Percentiles rank a stretch among this genome's conserved stretches.
These are phyloP conservation scores for Aptenodytes patagonicus DNA, from an alignment of 2,113 vertebrate genomes.

Conservation along the genomic window DNA sequence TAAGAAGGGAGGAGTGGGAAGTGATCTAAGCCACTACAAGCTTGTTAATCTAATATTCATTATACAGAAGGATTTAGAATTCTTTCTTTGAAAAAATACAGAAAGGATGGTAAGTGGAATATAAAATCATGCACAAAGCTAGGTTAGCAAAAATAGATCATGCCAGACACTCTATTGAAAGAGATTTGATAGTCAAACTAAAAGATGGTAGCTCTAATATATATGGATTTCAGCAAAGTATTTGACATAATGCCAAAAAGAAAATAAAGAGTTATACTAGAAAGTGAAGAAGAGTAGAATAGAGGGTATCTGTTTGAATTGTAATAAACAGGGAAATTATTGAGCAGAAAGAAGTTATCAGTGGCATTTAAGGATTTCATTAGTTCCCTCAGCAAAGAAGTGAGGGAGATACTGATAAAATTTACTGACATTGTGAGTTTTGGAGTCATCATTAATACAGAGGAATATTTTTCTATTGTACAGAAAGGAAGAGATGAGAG, in stretches of 20 bases:
- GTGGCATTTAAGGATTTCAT: background rate
- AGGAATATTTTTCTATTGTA: background rate
- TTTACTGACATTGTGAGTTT: background rate
- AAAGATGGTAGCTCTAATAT: background rate
- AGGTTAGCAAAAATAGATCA: background rate
- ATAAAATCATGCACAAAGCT: background rate
- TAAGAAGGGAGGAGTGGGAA: background rate
- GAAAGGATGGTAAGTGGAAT: background rate
- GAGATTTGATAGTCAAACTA: background rate
- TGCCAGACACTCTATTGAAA: background rate
- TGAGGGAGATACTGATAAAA: background rate
- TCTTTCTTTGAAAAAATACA: background rate
- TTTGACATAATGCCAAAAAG: background rate
- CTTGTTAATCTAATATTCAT: background rate
- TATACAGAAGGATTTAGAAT: background rate
- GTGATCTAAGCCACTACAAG: background rate
- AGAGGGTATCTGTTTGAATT: background rate
- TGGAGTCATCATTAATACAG: background rate
- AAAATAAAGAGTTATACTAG: background rate
- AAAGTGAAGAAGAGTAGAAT: background rate
- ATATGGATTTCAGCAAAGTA: background rate
- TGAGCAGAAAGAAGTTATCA: background rate
- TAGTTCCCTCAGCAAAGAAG: background rate
- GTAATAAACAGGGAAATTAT: background rate
- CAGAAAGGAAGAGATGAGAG: background rate